Percentiles rank a stretch among this genome's conserved stretches.
These are phyloP conservation scores for Lasioglossum pauxillum DNA, from an alignment of 2,888 invertebrate species.

Conservation along the genomic window DNA sequence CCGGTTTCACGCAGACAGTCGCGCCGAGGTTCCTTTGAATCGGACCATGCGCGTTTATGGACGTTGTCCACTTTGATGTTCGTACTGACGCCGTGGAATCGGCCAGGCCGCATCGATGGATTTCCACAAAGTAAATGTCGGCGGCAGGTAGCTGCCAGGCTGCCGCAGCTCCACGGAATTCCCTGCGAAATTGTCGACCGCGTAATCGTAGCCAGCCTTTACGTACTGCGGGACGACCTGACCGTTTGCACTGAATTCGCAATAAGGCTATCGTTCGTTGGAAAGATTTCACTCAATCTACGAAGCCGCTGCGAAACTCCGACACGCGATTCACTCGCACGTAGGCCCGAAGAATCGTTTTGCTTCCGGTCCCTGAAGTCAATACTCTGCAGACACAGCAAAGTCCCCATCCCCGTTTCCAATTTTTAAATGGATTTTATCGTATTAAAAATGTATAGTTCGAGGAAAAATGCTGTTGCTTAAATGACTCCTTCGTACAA, in stretches of 20 bases:
- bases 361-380: not conserved
- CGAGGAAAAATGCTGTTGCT: not conserved
- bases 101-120: conserved; percentile 69
- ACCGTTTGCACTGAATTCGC: conserved; percentile 58
- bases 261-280: conserved; percentile 56
- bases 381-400: not conserved
- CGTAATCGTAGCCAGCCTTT: conserved; percentile 68
- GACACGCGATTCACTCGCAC: not conserved
- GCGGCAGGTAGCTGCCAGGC: conserved; percentile 68
- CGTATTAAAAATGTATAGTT: too few species aligned
- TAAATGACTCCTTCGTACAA: not conserved
- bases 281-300: conserved; percentile 56
- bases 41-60: conserved; percentile 64
- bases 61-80: conserved; percentile 79
- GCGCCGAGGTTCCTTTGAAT: conserved; percentile 64
- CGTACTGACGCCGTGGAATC: conserved; percentile 67
- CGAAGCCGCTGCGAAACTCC: conserved; percentile 6
- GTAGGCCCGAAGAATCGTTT: not conserved
- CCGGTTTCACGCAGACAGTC: conserved; percentile 39
- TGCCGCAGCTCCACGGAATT: conserved; percentile 59
- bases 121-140: conserved; percentile 79
- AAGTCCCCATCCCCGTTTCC: not conserved
- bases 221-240: conserved; percentile 56
- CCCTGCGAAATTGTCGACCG: conserved; percentile 65
- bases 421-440: too few species aligned